Base-by-base conservation (phyloP, 1,140 invertebrate species). In the Drosophila bifasciata region DNA sequence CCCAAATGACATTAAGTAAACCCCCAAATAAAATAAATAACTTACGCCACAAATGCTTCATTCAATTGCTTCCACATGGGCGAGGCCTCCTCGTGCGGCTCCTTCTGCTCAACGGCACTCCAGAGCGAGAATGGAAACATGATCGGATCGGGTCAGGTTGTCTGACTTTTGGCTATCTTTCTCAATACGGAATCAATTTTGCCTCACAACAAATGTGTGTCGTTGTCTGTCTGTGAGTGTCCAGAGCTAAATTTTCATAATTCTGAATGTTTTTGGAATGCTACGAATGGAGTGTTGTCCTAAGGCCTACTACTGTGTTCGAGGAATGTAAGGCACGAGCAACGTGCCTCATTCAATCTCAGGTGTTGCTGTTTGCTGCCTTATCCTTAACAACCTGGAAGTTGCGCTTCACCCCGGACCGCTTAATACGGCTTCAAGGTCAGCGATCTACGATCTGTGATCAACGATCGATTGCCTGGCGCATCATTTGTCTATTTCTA, bases 301-400 rank as follows among this genome's bases (percentile, higher is more conserved):
- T 21, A 36, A 36, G 11, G 32, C 32, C 32, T 36, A 36, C 32
- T 36, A 4, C n/a, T 36, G 32, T 13, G 32, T 13, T 13, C 32
- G 32, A 13, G 11, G 32, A 60, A 45, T 67, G 32, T 21, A 8
- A 56, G 55, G 44, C 52, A 66, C 57, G 48, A 55, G 49, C 36
- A 45, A 51, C 56, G 19, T 21, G 32, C 15, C 40, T 78, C 69
- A 72, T 61, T 57, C 53, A 7, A 28, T 13, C 32, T 17, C 25
- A 57, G 40, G 45, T 16, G 41, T 19, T 28, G 28, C 28, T 25
- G 23, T 7, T 45, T 59, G 68, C 48, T 64, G 64, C 60, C 32
- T 76, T 86, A 85, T 84, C 80, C 80, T 85, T 76, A 86, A 52
- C 56, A 69, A 86, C 73, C 58, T 73, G 83, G 83, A 86, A 86